phyloP scores from a whole-genome alignment of 2,797 vertebrate genomes.

The Knipowitschia caucasica region DNA sequence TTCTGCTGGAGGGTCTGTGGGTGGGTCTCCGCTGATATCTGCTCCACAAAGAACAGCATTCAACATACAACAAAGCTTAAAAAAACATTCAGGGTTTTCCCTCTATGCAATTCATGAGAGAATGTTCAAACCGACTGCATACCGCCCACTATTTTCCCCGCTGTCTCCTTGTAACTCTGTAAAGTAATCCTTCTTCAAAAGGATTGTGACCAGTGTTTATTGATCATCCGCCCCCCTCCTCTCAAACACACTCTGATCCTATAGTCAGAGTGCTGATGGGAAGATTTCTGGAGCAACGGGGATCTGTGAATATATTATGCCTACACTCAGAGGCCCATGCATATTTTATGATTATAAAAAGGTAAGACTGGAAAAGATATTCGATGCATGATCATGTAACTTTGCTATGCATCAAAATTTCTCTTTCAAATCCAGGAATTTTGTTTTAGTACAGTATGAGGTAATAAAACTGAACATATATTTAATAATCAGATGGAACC shows the following conservation, averaged over 20 bases:
- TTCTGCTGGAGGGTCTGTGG: no score
- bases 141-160: constrained; percentile 11
- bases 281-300: constrained; percentile 45
- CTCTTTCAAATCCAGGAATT: not conserved
- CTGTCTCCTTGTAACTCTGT: constrained; percentile 10
- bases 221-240: constrained; percentile 44
- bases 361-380: constrained; percentile 34
- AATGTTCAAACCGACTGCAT: not conserved
- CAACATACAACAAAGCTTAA: not conserved
- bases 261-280: constrained; percentile 54
- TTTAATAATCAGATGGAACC: not conserved
- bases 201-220: constrained; percentile 45
- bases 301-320: constrained; percentile 60
- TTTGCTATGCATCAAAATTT: not conserved
- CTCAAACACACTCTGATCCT: constrained; percentile 14
- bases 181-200: constrained; percentile 21
- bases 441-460: no score
- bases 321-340: constrained; percentile 53
- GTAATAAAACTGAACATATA: no score
- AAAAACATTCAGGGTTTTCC: not conserved
- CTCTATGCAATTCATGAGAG: constrained; percentile 1
- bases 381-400: constrained; percentile 17
- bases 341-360: constrained; percentile 69
- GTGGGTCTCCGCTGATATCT: no score
- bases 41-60: not conserved